Evolutionary conservation across 2,888 invertebrate genomes (phyloP), one percentile per base, ranked within the genome.

Genomic region (Bellardia pandia): DNA sequence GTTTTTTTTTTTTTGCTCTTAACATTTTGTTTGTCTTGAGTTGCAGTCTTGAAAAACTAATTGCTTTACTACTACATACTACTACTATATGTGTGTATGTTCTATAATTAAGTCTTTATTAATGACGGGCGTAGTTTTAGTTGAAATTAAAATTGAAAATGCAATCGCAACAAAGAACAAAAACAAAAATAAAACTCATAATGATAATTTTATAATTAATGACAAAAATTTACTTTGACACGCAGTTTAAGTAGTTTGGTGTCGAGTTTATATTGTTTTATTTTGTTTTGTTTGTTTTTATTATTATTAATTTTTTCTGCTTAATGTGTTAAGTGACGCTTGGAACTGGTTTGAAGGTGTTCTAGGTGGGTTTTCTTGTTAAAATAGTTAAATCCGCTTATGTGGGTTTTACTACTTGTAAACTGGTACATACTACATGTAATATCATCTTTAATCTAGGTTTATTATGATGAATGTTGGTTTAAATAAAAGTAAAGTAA

Each of bases 121-220:
- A 79, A 81, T 81, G 80, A 66, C 66, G 64, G 80, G 74, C 64
- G 64, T 71, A 64, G 48, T 81, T 66, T 80, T 56, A 53, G 64
- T 23, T 66, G 16, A 64, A 72, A 72, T 56, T 64, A 74, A 51
- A 74, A 74, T 66, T 64, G 60, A 58, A 80, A 53, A 13, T 30
- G 16, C 30, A 53, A 3, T n/a, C 33, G 7, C 6, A 51, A 71
- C 40, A 62, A 68, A 2, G 48, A 23, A 66, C 16, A 23, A 56
- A 30, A n/a, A 62, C 53, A 42, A 62, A 7, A 6, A 37, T 11
- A 7, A n/a, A 66, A 42, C 37, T 74, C 33, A 58, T 74, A 81
- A 66, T 72, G 79, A 64, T 72, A 42, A 64, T 33, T 80, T 80
- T 56, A 30, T 68, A 81, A 66, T 75, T 68, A 75, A 75, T 68